Evolutionary conservation across 1,140 invertebrate species (phyloP), one percentile per base, ranked within the genome.

Genomic region (Drosophila sturtevanti): DNA sequence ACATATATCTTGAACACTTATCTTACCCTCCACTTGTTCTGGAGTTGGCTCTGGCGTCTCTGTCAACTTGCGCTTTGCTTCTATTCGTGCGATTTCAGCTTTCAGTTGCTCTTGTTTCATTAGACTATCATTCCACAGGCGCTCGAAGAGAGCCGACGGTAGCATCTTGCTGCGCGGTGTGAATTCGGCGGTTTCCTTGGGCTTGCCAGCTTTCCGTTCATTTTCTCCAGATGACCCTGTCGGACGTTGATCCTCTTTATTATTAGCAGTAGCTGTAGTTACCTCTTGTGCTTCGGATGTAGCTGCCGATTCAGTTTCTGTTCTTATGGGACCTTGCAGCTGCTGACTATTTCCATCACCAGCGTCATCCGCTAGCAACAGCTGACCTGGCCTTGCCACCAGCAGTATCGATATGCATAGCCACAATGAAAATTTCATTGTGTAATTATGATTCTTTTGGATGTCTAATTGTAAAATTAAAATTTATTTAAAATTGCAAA

Each of bases 1-100:
- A 1, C n/a, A n/a, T n/a, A 6, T 1, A 31, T 54, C 4, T 24
- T 0, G 1, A 5, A 1, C 27, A 7, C 9, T 6, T 38, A 4
- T 11, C n/a, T 37, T 66, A 91, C 90, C 90, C 73, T 91, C 90
- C 3, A 91, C 61, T 37, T 91, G 74, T 18, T 89, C 79, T 0
- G 85, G 85, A 0, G 82, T 82, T 5, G 22, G 24, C 12, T 89
- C 69, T 1, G 14, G 34, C 14, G 48, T 56, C 18, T 68, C 63
- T 9, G 16, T 48, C 9, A 35, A 27, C 16, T 66, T 16, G 6
- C 21, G 48, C 4, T 56, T 55, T 6, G 75, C 65, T 48, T 89
- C 76, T 1, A 91, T 73, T 12, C 56, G 59, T 48, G 81, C 77
- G 6, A 91, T 91, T 72, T 91, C 74, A 0, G 90, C 77, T 21